Evolutionary conservation across 2,888 invertebrate genomes (phyloP).

Genomic region (Epinotia brunnichana): DNA sequence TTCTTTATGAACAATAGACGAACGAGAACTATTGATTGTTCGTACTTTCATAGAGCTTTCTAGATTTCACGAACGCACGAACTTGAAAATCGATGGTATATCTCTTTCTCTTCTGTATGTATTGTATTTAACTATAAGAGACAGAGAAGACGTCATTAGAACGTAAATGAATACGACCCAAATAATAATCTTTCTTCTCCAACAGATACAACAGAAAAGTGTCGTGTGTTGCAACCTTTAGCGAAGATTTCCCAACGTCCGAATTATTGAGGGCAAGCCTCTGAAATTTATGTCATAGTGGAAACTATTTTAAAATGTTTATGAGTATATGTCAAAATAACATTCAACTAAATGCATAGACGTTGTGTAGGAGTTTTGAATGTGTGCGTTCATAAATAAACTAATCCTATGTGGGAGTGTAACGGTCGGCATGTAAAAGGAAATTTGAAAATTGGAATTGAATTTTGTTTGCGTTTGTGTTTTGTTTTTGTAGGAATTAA

Average conservation of each 20-base stretch:
- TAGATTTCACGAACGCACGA: too few relatives aligned
- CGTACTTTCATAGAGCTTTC: too few relatives aligned
- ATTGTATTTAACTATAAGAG: too few relatives aligned
- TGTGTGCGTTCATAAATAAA: slow-evolving; percentile 3
- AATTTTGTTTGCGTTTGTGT: not conserved
- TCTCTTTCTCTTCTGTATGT: too few relatives aligned
- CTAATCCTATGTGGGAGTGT: slow-evolving; percentile 4
- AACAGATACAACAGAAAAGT: slow-evolving; percentile 23
- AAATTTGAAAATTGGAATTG: slow-evolving; percentile 1
- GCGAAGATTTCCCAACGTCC: slow-evolving; percentile 32
- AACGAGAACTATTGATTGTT: not conserved
- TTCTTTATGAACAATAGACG: not conserved
- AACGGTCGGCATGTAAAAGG: not conserved
- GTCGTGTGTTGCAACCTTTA: slow-evolving; percentile 15
- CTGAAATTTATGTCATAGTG: slow-evolving; percentile 32
- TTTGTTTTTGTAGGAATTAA: not conserved
- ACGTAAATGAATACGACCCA: not conserved
- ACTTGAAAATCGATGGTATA: too few relatives aligned
- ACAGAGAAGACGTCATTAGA: too few relatives aligned
- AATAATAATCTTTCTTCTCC: slow-evolving; percentile 5
- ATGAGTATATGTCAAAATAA: slow-evolving; percentile 35
- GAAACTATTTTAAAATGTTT: slow-evolving; percentile 38
- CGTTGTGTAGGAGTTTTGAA: not conserved
- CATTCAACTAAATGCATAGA: slow-evolving; percentile 32
- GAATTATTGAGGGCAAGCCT: slow-evolving; percentile 24